Conservation (phyloP, 2,797 vertebrate genomes). For the Discoglossus pictus region DNA sequence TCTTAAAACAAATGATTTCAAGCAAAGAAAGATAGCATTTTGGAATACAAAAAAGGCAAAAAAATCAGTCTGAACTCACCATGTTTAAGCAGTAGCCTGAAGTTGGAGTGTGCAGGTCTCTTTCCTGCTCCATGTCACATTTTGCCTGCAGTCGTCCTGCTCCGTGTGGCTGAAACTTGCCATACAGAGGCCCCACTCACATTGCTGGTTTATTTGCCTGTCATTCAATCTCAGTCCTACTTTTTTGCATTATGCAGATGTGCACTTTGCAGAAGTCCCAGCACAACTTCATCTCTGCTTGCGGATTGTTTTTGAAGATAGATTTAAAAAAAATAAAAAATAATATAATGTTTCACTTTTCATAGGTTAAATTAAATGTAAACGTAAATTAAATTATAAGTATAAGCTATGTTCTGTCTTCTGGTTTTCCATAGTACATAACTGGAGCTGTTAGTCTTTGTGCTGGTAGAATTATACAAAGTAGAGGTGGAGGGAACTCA, state of each 20-base stretch:
- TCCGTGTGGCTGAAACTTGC: slow-evolving; percentile 71
- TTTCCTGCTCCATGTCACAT: slow-evolving; percentile 80
- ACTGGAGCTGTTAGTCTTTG: slow-evolving; percentile 59
- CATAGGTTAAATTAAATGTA: no score
- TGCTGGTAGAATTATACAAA: slow-evolving; percentile 68
- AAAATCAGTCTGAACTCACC: slow-evolving; percentile 76
- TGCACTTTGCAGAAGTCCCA: slow-evolving; percentile 76
- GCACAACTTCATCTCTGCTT: slow-evolving; percentile 62
- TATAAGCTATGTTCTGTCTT: no score
- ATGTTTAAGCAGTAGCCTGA: slow-evolving; percentile 70
- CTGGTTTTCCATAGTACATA: no score
- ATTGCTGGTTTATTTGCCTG: slow-evolving; percentile 59
- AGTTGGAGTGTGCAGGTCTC: slow-evolving; percentile 76
- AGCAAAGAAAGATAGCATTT: no score
- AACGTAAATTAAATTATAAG: no score
- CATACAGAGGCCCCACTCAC: slow-evolving; percentile 73
- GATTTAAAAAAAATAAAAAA: slow-evolving; percentile 54
- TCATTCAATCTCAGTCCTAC: slow-evolving; percentile 65
- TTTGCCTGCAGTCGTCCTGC: slow-evolving; percentile 73
- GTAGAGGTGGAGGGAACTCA: slow-evolving; percentile 83
- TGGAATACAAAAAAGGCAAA: no score
- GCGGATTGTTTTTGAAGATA: slow-evolving; percentile 59
- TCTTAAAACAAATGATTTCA: no score
- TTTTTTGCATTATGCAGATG: slow-evolving; percentile 81
- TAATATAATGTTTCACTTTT: no score